Base-by-base conservation (phyloP, 2,888 invertebrate species). In the Tetragonisca angustula region DNA sequence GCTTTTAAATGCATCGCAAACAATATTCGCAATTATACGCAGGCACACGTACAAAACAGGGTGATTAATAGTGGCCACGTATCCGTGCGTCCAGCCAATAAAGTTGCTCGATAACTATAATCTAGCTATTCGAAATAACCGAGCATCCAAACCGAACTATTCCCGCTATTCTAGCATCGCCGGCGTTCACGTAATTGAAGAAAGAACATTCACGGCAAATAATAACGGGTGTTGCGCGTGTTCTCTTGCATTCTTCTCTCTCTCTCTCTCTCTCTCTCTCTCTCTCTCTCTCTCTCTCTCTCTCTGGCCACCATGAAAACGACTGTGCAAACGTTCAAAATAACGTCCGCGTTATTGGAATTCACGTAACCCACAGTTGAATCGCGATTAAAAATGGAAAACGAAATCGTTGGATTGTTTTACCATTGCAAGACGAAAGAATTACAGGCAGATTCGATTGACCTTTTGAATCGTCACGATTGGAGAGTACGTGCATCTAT, bases 51-150 rank as follows among this genome's bases (percentile, higher is more conserved):
- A 50, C 65, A 75, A 27, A 27, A 19, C 6, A 19, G 24, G 54
- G 9, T 43, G 56, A 24, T 76, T 75, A 81, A 84, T 76, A 75
- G 67, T 67, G 52, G 72, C 56, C 69, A 65, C 52, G 11, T 65
- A 59, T 65, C 62, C 54, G 43, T 50, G 36, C 61, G 75, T 73
- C 59, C 56, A 54, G 65, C 54, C 64, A 68, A 83, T 77, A 79
- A 83, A 80, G 76, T 78, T 72, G 54, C 68, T 64, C 68, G 77
- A 81, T 78, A 69, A 78, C 81, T 81, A 81, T 78, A 81, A 81
- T 78, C 81, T 43, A 54, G 77, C 59, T 69, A 59, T 69, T 69
- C 72, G 81, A 32, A 77, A 78, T 78, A 77, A 78, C 81, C 65
- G 68, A 52, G 72, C 27, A 49, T 43, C 67, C 49, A 50, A 73